These are phyloP conservation scores for Penaeus monodon DNA, from an alignment of 2,888 invertebrate genomes.

Conservation along the genomic window DNA sequence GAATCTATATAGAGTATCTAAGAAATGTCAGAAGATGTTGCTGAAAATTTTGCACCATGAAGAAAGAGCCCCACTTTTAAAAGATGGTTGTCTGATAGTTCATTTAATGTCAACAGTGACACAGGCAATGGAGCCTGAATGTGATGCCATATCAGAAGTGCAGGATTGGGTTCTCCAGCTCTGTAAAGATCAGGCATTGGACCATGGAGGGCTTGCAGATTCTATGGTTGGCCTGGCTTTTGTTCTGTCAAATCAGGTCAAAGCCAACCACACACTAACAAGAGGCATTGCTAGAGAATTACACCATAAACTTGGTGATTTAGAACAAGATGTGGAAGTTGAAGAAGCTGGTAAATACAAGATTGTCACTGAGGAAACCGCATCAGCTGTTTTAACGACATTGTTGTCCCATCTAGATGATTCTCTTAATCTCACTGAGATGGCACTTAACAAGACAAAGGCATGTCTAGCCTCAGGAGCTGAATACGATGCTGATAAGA, in stretches of 20 bases:
- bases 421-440: slow-evolving; percentile 41
- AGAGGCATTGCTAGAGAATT: slow-evolving; percentile 55
- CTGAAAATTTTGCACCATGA: slow-evolving; percentile 45
- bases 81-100: slow-evolving; percentile 50
- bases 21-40: slow-evolving; percentile 51
- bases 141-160: slow-evolving; percentile 43
- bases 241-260: slow-evolving; percentile 47
- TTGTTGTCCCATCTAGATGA: slow-evolving; percentile 45
- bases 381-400: slow-evolving; percentile 32
- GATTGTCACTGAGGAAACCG: slow-evolving; percentile 53
- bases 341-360: slow-evolving; percentile 40
- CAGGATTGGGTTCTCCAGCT: slow-evolving; percentile 52
- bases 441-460: slow-evolving; percentile 52
- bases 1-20: slow-evolving; percentile 41
- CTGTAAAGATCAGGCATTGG: slow-evolving; percentile 48
- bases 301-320: slow-evolving; percentile 58
- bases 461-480: slow-evolving; percentile 38
- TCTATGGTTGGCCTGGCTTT: slow-evolving; percentile 53
- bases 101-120: slow-evolving; percentile 44
- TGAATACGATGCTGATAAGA: slow-evolving; percentile 39
- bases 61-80: slow-evolving; percentile 32
- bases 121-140: slow-evolving; percentile 45
- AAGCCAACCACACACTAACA: slow-evolving; percentile 45
- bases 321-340: slow-evolving; percentile 45
- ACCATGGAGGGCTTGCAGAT: slow-evolving; percentile 39